phyloP scores from a whole-genome alignment of 1,140 invertebrate species.

The Aphelinus certus region DNA sequence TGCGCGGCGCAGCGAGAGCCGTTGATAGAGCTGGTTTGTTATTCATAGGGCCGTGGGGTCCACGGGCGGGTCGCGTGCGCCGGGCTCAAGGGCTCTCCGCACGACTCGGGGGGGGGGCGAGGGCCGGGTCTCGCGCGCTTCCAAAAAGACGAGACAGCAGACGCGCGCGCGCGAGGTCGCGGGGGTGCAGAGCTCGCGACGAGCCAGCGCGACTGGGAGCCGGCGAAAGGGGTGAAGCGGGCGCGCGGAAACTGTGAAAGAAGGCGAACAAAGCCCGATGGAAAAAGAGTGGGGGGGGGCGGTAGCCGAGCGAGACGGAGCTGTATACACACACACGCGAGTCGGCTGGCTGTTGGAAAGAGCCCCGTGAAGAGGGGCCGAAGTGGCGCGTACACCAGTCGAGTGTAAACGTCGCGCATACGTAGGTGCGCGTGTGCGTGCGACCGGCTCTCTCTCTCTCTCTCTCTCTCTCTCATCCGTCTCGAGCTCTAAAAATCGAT shows the following conservation, averaged over 20 bases:
- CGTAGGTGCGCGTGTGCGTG: conserved; percentile 9
- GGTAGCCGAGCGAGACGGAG: background rate
- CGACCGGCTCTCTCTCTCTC: conserved; percentile 19
- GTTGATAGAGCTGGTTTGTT: no score
- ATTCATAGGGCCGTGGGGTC: no score
- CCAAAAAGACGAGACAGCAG: background rate
- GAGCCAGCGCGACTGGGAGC: conserved; percentile 34
- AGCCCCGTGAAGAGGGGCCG: conserved; percentile 44
- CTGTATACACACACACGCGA: background rate
- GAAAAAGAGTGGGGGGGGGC: conserved; percentile 12
- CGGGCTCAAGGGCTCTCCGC: no score
- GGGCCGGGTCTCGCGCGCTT: no score
- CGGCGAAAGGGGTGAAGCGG: background rate
- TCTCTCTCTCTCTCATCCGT: conserved; percentile 51
- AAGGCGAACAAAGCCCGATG: conserved; percentile 39
- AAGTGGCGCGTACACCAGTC: conserved; percentile 45
- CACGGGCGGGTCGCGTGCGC: no score
- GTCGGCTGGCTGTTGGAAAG: conserved; percentile 35
- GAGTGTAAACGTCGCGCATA: conserved; percentile 49
- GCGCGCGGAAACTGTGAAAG: conserved; percentile 37
- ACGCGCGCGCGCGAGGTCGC: background rate
- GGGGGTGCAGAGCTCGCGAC: conserved; percentile 28
- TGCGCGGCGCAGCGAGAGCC: no score
- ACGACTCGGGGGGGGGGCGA: no score
- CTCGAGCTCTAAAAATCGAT: conserved; percentile 63